Evolutionary conservation across 2,888 invertebrate genomes (phyloP), one percentile per base, ranked within the genome.

Genomic region (Noctua janthina): DNA sequence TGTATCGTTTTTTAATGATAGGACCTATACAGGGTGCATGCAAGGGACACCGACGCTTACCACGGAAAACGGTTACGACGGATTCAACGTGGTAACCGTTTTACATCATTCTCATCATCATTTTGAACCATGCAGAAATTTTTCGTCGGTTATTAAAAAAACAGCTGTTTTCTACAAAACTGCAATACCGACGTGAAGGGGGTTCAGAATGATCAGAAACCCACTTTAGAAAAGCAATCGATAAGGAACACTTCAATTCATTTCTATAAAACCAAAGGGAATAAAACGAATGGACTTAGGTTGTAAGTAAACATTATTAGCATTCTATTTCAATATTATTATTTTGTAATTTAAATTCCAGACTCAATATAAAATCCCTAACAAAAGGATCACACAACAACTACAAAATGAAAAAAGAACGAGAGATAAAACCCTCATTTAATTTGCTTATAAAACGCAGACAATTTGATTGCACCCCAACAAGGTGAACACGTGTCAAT

Each of bases 401-500:
- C 66, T 79, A 75, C 77, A 71, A 79, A 77, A 80, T 76, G 76
- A 81, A 82, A 83, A 84, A 85, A 81, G 70, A 84, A 77, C 56
- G 78, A 75, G 72, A 80, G 68, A 82, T 79, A 76, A 86, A 82
- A 39, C 84, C 80, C 74, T 72, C 81, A 83, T 84, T 83, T 89
- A 89, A 89, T 89, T 89, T 89, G 89, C 85, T 88, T 86, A 88
- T 89, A 87, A 88, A 85, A 89, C 79, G 88, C 83, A 89, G 88
- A 87, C 88, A 88, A 91, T 90, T 89, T 81, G 87, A 89, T 89
- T 87, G 78, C 85, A 86, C 90, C 90, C 88, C 89, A 86, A 85
- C 91, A 92, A 92, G 93, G 93, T 92, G 91, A 92, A 92, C 94
- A 92, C 91, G 91, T 94, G 94, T 94, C 94, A 93, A 92, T 93